phyloP scores from a whole-genome alignment of 2,113 vertebrate genomes.

The Grammomys dolichurus region DNA sequence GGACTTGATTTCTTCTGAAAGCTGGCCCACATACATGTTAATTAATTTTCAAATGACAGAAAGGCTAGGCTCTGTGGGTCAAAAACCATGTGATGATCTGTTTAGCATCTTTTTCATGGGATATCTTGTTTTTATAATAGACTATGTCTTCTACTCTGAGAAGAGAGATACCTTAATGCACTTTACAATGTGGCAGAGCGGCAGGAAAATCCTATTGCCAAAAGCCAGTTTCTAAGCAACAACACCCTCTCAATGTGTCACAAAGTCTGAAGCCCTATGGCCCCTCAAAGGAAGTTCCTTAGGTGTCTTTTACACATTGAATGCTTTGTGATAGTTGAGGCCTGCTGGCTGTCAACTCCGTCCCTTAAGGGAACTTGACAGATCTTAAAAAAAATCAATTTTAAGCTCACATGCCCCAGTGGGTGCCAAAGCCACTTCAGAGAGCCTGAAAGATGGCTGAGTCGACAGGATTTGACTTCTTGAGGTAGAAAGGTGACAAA shows the following conservation, averaged over 20 bases:
- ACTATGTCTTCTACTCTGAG: conserved; percentile 54
- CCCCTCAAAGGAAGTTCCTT: conserved; percentile 89
- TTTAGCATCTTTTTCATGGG: conserved; percentile 25
- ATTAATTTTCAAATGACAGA: conserved; percentile 6
- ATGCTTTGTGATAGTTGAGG: conserved; percentile 90
- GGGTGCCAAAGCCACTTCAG: conserved; percentile 97
- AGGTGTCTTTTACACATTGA: conserved; percentile 92
- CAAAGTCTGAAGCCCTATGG: conserved; percentile 88
- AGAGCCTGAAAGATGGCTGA: conserved; percentile 95
- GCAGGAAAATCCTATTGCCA: conserved; percentile 81
- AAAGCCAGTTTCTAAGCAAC: conserved; percentile 91
- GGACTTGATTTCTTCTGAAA: conserved; percentile 54
- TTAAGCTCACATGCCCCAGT: conserved; percentile 97
- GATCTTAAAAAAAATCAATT: conserved; percentile 96
- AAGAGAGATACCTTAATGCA: conserved; percentile 57
- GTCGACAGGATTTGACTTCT: conserved; percentile 97
- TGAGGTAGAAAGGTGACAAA: conserved; percentile 99
- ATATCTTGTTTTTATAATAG: conserved; percentile 30
- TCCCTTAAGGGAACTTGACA: conserved; percentile 97
- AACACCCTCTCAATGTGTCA: conserved; percentile 85
- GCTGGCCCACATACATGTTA: background rate
- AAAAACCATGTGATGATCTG: background rate
- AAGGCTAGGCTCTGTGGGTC: background rate
- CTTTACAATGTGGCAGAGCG: conserved; percentile 76
- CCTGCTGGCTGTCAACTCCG: conserved; percentile 91